Evolutionary conservation across 1,140 invertebrate species (phyloP), one percentile per base, ranked within the genome.

Genomic region (Nixonia krombeini): DNA sequence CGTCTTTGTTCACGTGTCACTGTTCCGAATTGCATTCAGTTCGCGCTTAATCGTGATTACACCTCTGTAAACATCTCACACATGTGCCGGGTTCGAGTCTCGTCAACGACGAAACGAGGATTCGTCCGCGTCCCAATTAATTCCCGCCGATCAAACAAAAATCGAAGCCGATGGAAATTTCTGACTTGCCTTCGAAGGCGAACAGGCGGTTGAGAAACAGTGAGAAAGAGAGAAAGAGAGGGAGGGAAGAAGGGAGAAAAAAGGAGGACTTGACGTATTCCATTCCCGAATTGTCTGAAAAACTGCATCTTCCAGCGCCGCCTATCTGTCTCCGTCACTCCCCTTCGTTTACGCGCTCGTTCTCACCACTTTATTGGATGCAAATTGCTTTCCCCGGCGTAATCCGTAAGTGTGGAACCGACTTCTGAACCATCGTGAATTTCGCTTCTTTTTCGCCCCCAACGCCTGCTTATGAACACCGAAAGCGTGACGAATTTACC

Each of bases 311-410:
- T 31, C 2, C 28, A n/a, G 2, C 28, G 8, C 9, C 9, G 7
- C 18, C 17, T 44, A 33, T 51, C 29, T 10, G 17, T 45, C 45
- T 37, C n/a, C 28, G 25, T 45, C 37, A 12, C 21, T 47, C 46
- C 37, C 17, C 21, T 25, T 37, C 58, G 31, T 31, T 16, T 37
- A 51, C 15, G 25, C 31, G 38, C 45, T 42, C 31, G 31, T 49
- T 44, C 10, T 38, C 41, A 26, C 12, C 26, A 41, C 50, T 71
- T 76, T 70, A 74, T 76, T 70, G 72, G 52, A 73, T 74, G 70
- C 70, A 71, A 76, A 76, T 74, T 71, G 52, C 29, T 66, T 29
- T 66, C 40, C 49, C 61, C 55, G 46, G 47, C 59, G 47, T 63
- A 71, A 72, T 71, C 72, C 61, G 37, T 51, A 37, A 57, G 37